Base-by-base conservation (phyloP, 1,140 invertebrate species). In the Lepidurus packardi region DNA sequence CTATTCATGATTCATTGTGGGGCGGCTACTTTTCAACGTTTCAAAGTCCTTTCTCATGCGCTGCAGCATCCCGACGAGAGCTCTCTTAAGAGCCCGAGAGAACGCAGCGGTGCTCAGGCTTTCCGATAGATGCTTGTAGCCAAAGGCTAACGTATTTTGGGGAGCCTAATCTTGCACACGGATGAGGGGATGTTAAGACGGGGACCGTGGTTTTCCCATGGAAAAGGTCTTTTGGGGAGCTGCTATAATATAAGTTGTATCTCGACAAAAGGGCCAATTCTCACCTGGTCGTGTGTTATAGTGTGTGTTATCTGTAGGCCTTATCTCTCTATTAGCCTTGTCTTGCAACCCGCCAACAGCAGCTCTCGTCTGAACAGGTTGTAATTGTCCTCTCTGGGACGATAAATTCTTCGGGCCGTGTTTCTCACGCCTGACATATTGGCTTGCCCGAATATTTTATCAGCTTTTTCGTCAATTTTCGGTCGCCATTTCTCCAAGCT, bases 1-100 rank as follows among this genome's bases (percentile, higher is more conserved):
- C 53, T 65, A 65, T 65, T 65, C 53, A 65, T 65, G 53, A 65
- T 65, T 65, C 53, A 65, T 65, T n/a, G 53, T 65, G 53, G 53
- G 53, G 53, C 53, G 53, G 53, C 53, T 65, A 65, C 53, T 65
- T 65, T 65, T 65, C 53, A 21, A 65, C 53, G 21, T 65, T 21
- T 65, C 7, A 65, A 65, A 65, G 53, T 65, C 53, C 21, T 65
- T 65, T 13, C 34, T 65, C 21, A n/a, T 65, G 53, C 16, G 7
- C 13, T 21, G 16, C 53, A 65, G 53, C 53, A 65, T 65, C 53
- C 16, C 53, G 53, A 65, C 53, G 53, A 65, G 53, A 21, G 21
- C 13, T 13, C 21, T 65, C 53, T n/a, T n/a, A 21, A 21, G 53
- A 21, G 53, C 21, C 53, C 13, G 53, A 34, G 53, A 65, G 53